These are phyloP conservation scores for Parambassis ranga DNA, from an alignment of 2,797 vertebrate species.

Conservation along the genomic window DNA sequence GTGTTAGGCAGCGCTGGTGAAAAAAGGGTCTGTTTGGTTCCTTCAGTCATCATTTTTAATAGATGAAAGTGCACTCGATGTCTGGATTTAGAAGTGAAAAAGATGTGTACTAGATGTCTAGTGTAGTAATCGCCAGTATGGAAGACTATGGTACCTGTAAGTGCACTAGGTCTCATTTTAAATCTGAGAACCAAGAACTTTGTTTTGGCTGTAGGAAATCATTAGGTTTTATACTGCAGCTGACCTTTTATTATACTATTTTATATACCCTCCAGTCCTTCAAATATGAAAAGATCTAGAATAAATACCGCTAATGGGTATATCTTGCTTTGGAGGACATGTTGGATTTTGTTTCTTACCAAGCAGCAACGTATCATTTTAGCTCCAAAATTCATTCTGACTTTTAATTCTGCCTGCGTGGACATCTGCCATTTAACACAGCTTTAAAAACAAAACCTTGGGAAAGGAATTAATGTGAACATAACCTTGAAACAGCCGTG, in stretches of 20 bases:
- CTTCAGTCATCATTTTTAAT: slow-evolving; percentile 44
- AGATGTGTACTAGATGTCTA: slow-evolving; percentile 15
- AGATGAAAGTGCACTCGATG: slow-evolving; percentile 34
- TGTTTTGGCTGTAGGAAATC: slow-evolving; percentile 44
- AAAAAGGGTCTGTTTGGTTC: slow-evolving; percentile 14
- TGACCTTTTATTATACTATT: slow-evolving; percentile 60
- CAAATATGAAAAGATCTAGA: slow-evolving; percentile 14
- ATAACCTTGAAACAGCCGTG: slow-evolving; percentile 56
- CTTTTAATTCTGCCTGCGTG: slow-evolving; percentile 12
- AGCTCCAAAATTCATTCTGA: background rate
- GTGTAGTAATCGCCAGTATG: background rate
- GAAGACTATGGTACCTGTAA: no score
- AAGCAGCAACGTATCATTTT: background rate
- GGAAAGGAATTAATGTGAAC: slow-evolving; percentile 41
- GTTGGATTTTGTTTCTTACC: background rate
- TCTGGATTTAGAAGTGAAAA: slow-evolving; percentile 36
- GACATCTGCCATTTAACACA: slow-evolving; percentile 14
- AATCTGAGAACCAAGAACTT: slow-evolving; percentile 23
- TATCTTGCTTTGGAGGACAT: background rate
- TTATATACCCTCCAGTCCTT: slow-evolving; percentile 14
- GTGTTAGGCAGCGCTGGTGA: slow-evolving; percentile 2
- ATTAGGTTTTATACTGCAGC: slow-evolving; percentile 36
- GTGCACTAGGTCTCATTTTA: no score
- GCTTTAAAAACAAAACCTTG: slow-evolving; percentile 42
- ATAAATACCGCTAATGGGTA: background rate